Conservation (phyloP, 2,113 vertebrate genomes). For the Riparia riparia region DNA sequence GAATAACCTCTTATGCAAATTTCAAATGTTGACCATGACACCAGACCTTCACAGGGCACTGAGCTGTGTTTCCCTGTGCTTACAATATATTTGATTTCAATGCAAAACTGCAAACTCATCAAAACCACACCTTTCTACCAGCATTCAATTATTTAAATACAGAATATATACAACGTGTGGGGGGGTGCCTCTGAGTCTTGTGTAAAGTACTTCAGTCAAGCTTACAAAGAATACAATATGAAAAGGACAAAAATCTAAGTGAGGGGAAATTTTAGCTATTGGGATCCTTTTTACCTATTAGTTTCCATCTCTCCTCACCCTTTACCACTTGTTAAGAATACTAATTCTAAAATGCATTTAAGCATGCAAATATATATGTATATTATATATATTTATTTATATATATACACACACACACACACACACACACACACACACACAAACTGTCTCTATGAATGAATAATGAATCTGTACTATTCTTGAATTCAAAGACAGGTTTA, state of each 20-base stretch:
- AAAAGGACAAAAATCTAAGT: not conserved
- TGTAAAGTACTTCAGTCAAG: not conserved
- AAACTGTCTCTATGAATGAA: not conserved
- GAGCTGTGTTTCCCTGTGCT: constrained; percentile 44
- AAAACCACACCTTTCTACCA: constrained; percentile 34
- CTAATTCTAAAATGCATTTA: not conserved
- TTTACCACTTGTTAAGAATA: not conserved
- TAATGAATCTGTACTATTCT: not conserved
- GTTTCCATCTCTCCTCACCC: not conserved
- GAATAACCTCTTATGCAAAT: constrained; percentile 66
- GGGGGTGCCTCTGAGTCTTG: not conserved
- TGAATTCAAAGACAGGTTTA: not conserved
- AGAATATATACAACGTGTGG: not conserved
- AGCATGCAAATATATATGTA: not conserved
- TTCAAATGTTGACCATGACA: constrained; percentile 65
- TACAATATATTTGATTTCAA: constrained; percentile 63
- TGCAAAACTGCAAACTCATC: constrained; percentile 58
- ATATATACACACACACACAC: not conserved
- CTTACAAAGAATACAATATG: not conserved
- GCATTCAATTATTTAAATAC: constrained; percentile 56
- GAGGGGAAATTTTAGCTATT: not conserved
- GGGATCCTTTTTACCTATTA: not conserved
- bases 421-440: too few relatives aligned
- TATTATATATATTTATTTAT: not conserved
- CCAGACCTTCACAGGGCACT: constrained; percentile 32